phyloP scores from a whole-genome alignment of 2,797 vertebrate species.

The Otus scops region DNA sequence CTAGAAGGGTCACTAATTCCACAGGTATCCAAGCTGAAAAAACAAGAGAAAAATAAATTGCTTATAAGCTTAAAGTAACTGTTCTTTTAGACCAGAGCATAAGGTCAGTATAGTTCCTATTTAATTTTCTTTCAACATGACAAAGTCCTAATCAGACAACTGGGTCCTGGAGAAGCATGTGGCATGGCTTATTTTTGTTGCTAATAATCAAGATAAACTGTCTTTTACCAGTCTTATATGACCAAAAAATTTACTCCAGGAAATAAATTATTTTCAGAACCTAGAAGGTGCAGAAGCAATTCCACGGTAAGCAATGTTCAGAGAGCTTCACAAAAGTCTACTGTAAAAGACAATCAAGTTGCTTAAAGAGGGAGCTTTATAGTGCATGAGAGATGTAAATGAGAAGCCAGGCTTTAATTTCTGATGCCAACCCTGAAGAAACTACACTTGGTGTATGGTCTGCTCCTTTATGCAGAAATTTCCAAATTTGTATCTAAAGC shows the following conservation, averaged over 20 bases:
- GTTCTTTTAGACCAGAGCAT: background rate
- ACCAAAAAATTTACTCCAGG: background rate
- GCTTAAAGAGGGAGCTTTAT: background rate
- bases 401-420: background rate
- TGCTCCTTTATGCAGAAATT: background rate
- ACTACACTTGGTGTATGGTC: background rate
- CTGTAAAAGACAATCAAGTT: background rate
- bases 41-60: constrained; percentile 30
- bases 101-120: background rate
- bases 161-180: background rate
- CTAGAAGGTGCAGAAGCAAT: background rate
- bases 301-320: background rate
- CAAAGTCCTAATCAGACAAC: background rate
- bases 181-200: background rate
- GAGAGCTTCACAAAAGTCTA: background rate
- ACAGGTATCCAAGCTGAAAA: constrained; percentile 25
- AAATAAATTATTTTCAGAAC: background rate
- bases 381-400: background rate
- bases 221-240: background rate
- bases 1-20: constrained; percentile 37
- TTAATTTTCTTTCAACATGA: background rate
- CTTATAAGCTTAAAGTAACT: background rate
- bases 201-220: background rate
- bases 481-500: background rate
- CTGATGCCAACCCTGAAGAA: background rate